Evolutionary conservation across 2,113 vertebrate genomes (phyloP).

Genomic region (Bufo gargarizans): DNA sequence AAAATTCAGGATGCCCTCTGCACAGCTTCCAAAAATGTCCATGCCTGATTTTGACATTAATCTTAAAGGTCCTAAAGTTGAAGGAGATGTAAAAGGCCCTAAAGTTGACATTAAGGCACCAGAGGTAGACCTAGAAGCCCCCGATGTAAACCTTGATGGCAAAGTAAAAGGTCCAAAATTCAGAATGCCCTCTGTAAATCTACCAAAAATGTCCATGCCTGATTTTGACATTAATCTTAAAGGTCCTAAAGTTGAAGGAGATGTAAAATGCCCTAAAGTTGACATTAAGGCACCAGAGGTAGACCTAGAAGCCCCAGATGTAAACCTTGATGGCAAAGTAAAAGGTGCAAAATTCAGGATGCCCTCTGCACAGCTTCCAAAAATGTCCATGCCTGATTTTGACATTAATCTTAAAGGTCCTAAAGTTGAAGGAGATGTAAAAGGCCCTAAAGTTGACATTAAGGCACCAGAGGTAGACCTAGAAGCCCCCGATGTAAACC

Average conservation of each 20-base stretch:
- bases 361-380: constrained; percentile 62
- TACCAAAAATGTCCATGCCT: constrained; percentile 45
- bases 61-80: no score
- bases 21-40: no score
- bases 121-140: constrained; percentile 67
- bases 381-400: no score
- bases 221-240: not conserved
- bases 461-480: constrained; percentile 65
- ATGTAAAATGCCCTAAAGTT: constrained; percentile 40
- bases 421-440: constrained; percentile 64
- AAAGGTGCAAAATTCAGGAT: constrained; percentile 59
- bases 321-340: constrained; percentile 63
- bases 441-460: constrained; percentile 73
- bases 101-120: no score
- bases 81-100: no score
- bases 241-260: not conserved
- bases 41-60: no score
- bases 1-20: no score
- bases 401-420: constrained; percentile 62
- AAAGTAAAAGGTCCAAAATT: not conserved
- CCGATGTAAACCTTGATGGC: constrained; percentile 28
- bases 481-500: constrained; percentile 52
- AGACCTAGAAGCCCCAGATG: fast-evolving
- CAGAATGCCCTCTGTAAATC: constrained; percentile 50
- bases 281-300: constrained; percentile 66